These are phyloP conservation scores for Antedon mediterranea DNA, from an alignment of 53 echinoderm and acorn worm species.

Conservation along the genomic window DNA sequence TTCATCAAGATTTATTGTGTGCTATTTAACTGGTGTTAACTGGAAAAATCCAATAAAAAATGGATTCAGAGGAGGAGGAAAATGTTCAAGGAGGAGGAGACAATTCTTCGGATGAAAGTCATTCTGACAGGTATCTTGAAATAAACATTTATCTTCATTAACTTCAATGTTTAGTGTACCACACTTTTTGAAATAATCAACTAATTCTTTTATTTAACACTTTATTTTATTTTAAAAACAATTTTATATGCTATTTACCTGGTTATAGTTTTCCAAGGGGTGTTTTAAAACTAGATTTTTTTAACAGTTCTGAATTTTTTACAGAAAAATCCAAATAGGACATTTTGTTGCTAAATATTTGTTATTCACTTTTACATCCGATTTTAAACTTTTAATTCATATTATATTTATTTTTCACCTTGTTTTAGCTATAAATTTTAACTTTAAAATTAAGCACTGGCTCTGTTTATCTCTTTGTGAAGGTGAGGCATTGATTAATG, in stretches of 20 bases:
- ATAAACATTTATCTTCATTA: too few relatives aligned
- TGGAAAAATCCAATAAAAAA: not conserved
- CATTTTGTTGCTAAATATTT: not conserved
- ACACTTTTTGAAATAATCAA: too few relatives aligned
- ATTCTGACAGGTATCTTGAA: conserved; percentile 79
- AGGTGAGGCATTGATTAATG: too few relatives aligned
- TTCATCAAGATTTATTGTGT: not conserved
- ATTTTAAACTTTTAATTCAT: not conserved
- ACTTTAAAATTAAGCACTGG: not conserved
- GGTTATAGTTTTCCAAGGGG: not conserved
- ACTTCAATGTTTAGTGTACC: not conserved
- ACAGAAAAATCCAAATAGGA: not conserved
- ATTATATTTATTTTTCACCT: not conserved
- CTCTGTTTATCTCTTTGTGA: too few relatives aligned
- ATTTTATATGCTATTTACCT: not conserved
- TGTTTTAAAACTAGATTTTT: not conserved
- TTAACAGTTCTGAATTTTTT: not conserved
- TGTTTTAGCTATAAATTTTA: not conserved
- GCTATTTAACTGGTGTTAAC: not conserved
- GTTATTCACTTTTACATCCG: not conserved
- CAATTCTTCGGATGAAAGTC: conserved; percentile 79
- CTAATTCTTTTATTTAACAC: too few relatives aligned
- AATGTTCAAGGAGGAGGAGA: conserved; percentile 52
- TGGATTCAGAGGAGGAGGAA: conserved; percentile 21
- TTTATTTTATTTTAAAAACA: too few relatives aligned